A percentile compares a stretch with the other conserved stretches of the same genome.
These are phyloP conservation scores for Caranx ignobilis DNA, from an alignment of 2,113 vertebrate species.

Conservation along the genomic window DNA sequence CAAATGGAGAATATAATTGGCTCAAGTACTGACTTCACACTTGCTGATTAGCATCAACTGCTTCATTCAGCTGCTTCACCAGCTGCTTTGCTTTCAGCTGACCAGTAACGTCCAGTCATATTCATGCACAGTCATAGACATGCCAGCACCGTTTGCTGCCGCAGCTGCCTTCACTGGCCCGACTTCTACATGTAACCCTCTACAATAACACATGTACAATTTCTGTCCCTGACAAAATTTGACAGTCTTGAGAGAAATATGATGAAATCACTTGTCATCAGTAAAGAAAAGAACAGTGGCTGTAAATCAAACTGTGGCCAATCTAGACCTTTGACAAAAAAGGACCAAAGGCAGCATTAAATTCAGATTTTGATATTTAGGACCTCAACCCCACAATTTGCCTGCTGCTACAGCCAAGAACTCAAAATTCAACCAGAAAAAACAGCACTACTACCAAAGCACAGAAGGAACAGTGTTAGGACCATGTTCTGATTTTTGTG, in stretches of 20 bases:
- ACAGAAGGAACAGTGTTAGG: too few relatives aligned
- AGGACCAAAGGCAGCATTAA: neutral
- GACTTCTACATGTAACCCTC: neutral
- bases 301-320: neutral
- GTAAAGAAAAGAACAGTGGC: neutral
- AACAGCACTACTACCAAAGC: neutral
- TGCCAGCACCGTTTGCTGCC: neutral
- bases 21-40: neutral
- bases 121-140: neutral
- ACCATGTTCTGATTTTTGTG: too few relatives aligned
- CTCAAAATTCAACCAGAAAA: neutral
- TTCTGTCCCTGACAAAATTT: neutral
- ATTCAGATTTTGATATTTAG: neutral
- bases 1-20: neutral
- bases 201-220: neutral
- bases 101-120: neutral
- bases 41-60: neutral
- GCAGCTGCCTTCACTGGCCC: too few relatives aligned
- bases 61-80: neutral
- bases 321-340: neutral
- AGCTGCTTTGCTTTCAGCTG: neutral
- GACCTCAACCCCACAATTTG: neutral
- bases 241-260: neutral
- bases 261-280: slow-evolving; percentile 2
- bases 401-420: neutral